phyloP scores from a whole-genome alignment of 2,113 vertebrate species.

The Spea bombifrons region DNA sequence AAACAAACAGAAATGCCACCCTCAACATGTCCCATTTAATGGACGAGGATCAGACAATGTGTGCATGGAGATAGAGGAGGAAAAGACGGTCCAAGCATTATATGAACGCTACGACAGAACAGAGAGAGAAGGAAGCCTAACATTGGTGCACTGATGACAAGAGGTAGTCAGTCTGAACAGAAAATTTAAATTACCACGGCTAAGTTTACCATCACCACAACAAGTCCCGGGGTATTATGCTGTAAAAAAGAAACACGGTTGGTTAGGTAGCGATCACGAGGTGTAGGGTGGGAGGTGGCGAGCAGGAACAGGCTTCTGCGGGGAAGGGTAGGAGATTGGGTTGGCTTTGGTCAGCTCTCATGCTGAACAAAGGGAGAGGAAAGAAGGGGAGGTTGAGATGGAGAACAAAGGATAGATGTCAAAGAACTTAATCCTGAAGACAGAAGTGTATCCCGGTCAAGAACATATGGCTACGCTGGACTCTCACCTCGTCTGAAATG shows the following conservation, averaged over 20 bases:
- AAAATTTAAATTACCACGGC: constrained; percentile 95
- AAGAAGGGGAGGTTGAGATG: constrained; percentile 12
- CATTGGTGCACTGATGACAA: constrained; percentile 99
- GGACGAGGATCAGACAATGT: constrained; percentile 89
- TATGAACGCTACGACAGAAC: constrained; percentile 97
- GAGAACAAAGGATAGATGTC: background rate
- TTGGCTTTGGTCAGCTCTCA: constrained; percentile 1
- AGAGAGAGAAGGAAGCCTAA: constrained; percentile 88
- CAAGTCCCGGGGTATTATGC: constrained; percentile 99
- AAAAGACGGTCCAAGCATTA: constrained; percentile 96
- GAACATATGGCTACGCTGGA: too few relatives aligned
- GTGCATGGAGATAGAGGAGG: constrained; percentile 85
- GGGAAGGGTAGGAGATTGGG: constrained; percentile 3
- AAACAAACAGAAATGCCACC: constrained; percentile 82
- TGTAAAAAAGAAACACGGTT: constrained; percentile 99
- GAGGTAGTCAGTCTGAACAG: constrained; percentile 98
- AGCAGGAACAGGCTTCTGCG: constrained; percentile 62
- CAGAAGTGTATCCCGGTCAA: too few relatives aligned
- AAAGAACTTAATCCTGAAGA: background rate
- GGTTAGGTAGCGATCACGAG: constrained; percentile 98
- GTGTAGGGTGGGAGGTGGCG: constrained; percentile 63
- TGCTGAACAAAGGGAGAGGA: constrained; percentile 7
- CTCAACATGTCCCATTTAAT: constrained; percentile 90
- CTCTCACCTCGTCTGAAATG: too few relatives aligned
- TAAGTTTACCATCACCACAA: constrained; percentile 99